Evolutionary conservation across 2,888 invertebrate genomes (phyloP), one percentile per base, ranked within the genome.

Genomic region (Tiliacea aurago): DNA sequence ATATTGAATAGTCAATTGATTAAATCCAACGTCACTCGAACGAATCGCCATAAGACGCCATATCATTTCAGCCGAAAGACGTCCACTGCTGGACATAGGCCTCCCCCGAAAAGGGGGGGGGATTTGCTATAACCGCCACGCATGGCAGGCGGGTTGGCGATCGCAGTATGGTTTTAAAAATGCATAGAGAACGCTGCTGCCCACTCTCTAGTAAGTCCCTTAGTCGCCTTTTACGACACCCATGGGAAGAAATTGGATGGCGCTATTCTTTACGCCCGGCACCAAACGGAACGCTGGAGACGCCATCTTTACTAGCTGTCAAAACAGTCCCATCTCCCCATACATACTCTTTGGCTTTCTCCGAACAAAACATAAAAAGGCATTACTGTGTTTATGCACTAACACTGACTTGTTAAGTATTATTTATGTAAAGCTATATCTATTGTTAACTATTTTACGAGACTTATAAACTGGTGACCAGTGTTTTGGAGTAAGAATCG

Each of bases 341-440:
- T 37, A 23, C 43, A 73, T 75, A 80, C 20, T 84, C 78, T 80
- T 76, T 82, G 78, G 0, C 13, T 41, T 83, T 86, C 85, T 70
- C 11, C 58, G 85, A 85, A 86, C 70, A 56, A 74, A 76, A 73
- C 80, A 76, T 84, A 85, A 84, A 86, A 85, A 82, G 77, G 73
- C 47, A 67, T 49, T 55, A 56, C 58, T 41, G 64, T 72, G 82
- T 80, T 62, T 67, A 73, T 73, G 83, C 68, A 76, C 64, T 70
- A 82, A 84, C 86, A 74, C 80, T 72, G 71, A 76, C 78, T 76
- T 78, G 74, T 86, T 83, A 75, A 80, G 76, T 76, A 65, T 83
- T 79, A 83, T 86, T 85, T 86, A 86, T 85, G 83, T 81, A 73
- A 86, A 86, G 84, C 81, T 75, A 83, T 79, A 83, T 79, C 78